These are phyloP conservation scores for Rhagologus leucostigma DNA, from an alignment of 2,113 vertebrate species.

Conservation along the genomic window DNA sequence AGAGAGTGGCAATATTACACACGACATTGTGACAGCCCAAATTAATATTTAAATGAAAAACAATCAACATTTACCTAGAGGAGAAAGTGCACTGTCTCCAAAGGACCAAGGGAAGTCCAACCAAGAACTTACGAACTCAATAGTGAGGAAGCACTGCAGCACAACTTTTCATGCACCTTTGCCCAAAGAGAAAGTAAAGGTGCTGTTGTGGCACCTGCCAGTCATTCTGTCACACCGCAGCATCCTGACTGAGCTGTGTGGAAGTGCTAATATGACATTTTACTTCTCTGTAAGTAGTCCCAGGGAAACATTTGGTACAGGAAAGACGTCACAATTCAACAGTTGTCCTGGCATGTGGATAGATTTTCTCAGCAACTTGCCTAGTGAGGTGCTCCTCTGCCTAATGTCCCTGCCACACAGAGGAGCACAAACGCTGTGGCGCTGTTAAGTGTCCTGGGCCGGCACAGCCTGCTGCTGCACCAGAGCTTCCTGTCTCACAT, in stretches of 20 bases:
- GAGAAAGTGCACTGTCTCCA: neutral
- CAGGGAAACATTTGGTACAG: neutral
- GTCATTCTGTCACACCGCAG: neutral
- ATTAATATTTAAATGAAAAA: slow-evolving; percentile 66
- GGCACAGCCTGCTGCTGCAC: neutral
- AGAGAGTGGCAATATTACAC: slow-evolving; percentile 6
- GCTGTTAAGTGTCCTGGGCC: neutral
- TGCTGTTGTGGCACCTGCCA: neutral
- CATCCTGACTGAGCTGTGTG: neutral
- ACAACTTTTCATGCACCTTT: neutral
- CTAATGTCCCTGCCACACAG: fast-evolving
- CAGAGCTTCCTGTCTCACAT: neutral
- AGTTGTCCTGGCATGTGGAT: neutral
- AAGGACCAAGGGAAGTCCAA: neutral
- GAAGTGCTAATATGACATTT: neutral
- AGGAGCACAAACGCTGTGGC: fast-evolving
- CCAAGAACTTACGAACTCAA: neutral
- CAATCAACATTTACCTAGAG: slow-evolving; percentile 40
- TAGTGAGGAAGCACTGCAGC: neutral
- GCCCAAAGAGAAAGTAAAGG: neutral
- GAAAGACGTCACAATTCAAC: neutral
- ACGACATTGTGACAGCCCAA: slow-evolving; percentile 28
- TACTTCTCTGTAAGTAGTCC: neutral
- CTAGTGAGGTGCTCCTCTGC: neutral
- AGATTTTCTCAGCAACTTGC: neutral